Evolutionary conservation across 2,888 invertebrate genomes (phyloP), one percentile per base, ranked within the genome.

Genomic region (Ametastegia equiseti): DNA sequence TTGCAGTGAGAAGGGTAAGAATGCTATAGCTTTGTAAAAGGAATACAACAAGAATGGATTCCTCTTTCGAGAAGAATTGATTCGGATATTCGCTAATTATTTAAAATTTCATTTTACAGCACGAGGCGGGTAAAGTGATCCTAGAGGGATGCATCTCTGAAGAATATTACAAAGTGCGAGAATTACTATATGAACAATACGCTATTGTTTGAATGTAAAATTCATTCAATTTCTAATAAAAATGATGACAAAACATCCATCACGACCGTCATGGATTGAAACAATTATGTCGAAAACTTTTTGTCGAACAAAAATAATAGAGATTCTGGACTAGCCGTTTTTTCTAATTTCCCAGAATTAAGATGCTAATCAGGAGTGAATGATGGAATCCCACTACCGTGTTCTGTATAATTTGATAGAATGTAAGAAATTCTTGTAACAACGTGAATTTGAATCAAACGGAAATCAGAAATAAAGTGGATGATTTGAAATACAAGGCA

Each of bases 71-170:
- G 60, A 54, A 57, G 60, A 42, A 27, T 50, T 71, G 86, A 78
- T 79, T 73, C 81, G 30, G 80, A 13, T 36, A 15, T n/a, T n/a
- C n/a, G 42, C 6, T 33, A 27, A 47, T 33, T 1, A 42, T 19
- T 71, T 11, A 39, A 69, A 45, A 47, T 36, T 82, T 45, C 87
- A 86, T 88, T 83, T 94, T 94, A 86, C 92, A 97, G 96, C 95
- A 97, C 92, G 98, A 99, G 88, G 95, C 96, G 79, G 99, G 99
- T 0, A 95, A 96, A 89, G 97, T 99, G 54, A 96, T 97, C 47
- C 92, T 99, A 82, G 99, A 99, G 92, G 99, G 99, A 0, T 96
- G 97, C 81, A 92, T 98, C 0, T 97, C 98, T 7, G 98, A 98
- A 87, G 98, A 99, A 86, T 99, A 98, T 92, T 99, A 97, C 92